phyloP scores from a whole-genome alignment of 1,140 invertebrate species.

The Anoplophora glabripennis region DNA sequence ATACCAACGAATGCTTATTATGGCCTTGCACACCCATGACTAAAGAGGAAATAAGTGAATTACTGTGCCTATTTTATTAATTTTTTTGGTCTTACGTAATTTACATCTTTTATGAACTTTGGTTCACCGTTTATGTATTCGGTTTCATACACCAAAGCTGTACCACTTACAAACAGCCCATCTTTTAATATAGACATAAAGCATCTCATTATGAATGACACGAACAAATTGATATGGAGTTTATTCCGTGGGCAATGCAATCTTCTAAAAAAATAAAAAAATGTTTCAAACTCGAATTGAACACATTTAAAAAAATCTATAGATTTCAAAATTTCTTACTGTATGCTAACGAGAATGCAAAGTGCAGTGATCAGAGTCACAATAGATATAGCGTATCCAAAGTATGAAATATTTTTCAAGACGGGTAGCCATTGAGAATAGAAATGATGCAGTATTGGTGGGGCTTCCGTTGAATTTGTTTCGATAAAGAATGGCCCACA shows the following conservation, averaged over 20 bases:
- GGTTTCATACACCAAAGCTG: conserved; percentile 50
- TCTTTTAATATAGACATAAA: conserved; percentile 61
- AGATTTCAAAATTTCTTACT: conserved; percentile 54
- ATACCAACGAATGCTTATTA: conserved; percentile 69
- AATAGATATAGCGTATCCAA: conserved; percentile 70
- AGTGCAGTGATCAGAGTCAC: conserved; percentile 64
- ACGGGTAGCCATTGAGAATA: conserved; percentile 59
- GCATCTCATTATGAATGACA: conserved; percentile 64
- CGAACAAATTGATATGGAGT: conserved; percentile 67
- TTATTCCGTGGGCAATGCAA: conserved; percentile 65
- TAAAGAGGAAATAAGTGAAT: conserved; percentile 55
- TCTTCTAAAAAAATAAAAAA: conserved; percentile 51
- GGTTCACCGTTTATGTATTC: conserved; percentile 23
- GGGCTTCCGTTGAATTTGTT: conserved; percentile 13
- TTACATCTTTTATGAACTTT: conserved; percentile 52
- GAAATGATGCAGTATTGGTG: conserved; percentile 21
- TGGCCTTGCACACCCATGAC: conserved; percentile 70
- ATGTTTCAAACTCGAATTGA: neutral
- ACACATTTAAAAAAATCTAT: conserved; percentile 18
- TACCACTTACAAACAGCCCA: conserved; percentile 55
- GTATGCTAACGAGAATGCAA: conserved; percentile 64
- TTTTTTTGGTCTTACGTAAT: conserved; percentile 51
- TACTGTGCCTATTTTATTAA: conserved; percentile 35
- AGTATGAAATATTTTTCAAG: conserved; percentile 62
- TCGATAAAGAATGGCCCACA: conserved; percentile 45